These are phyloP conservation scores for Amiota mariae DNA, from an alignment of 2,888 invertebrate genomes.

Conservation along the genomic window DNA sequence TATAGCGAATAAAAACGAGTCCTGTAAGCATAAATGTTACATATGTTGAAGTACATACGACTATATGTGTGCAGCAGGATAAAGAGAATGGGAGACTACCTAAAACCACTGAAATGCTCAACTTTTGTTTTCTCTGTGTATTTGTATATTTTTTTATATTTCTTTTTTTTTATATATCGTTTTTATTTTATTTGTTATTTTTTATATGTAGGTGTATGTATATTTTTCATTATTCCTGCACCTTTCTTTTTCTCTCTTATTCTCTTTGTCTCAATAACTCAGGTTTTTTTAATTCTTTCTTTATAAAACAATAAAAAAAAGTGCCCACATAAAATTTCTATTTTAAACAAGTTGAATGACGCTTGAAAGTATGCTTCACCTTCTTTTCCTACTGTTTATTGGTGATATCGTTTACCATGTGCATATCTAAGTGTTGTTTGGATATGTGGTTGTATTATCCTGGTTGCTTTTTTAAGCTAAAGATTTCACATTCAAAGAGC, in stretches of 20 bases:
- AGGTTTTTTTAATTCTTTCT: too few relatives aligned
- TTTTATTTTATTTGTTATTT: too few relatives aligned
- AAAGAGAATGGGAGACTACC: neutral
- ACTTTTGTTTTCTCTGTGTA: neutral
- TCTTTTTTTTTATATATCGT: neutral
- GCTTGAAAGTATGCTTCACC: constrained; percentile 62
- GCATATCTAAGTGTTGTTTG: constrained; percentile 1
- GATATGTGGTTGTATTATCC: neutral
- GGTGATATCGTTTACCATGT: neutral
- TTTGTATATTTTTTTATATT: neutral
- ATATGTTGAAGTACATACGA: too few relatives aligned
- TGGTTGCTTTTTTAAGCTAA: neutral
- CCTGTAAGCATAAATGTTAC: too few relatives aligned
- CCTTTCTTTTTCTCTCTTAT: too few relatives aligned
- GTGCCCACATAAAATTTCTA: constrained; percentile 39
- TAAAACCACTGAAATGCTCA: neutral
- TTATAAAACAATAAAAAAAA: constrained; percentile 53
- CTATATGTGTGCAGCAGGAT: neutral
- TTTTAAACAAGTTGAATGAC: constrained; percentile 52
- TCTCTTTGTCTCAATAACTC: too few relatives aligned
- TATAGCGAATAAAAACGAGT: too few relatives aligned
- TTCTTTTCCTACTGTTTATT: constrained; percentile 31
- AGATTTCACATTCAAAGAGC: neutral
- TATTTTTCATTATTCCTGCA: too few relatives aligned
- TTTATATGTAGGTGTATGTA: too few relatives aligned